Conservation (phyloP, 2,888 invertebrate species). For the Athalia rosae region DNA sequence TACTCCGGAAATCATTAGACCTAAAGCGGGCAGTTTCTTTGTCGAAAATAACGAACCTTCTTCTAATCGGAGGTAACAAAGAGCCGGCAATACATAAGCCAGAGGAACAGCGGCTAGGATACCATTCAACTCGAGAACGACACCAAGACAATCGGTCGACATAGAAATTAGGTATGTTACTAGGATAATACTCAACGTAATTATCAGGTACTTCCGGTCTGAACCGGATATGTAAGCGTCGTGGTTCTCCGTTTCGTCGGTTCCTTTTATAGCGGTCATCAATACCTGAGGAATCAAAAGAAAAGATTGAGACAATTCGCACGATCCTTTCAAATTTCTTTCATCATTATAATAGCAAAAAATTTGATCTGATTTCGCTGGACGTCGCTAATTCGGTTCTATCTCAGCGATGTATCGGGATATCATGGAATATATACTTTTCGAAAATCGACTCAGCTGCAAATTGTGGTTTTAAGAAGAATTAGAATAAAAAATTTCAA, state of each 20-base stretch:
- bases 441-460: too few species aligned
- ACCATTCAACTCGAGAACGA: conserved; percentile 89
- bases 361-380: too few species aligned
- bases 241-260: conserved; percentile 49
- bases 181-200: conserved; percentile 82
- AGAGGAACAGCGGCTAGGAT: conserved; percentile 88
- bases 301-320: too few species aligned
- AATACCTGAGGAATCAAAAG: conserved; percentile 61
- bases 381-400: too few species aligned
- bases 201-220: conserved; percentile 76
- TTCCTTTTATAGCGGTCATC: conserved; percentile 69
- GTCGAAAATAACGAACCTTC: conserved; percentile 81
- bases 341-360: too few species aligned
- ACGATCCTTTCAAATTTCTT: too few species aligned
- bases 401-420: too few species aligned
- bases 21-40: conserved; percentile 83
- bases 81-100: conserved; percentile 87
- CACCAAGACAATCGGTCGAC: conserved; percentile 87
- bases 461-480: too few species aligned
- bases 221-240: conserved; percentile 73
- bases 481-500: too few species aligned
- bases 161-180: conserved; percentile 85
- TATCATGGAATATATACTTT: too few species aligned
- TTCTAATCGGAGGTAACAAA: conserved; percentile 85
- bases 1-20: conserved; percentile 82